Evolutionary conservation across 2,888 invertebrate species (phyloP).

Genomic region (Limnephilus lunatus): DNA sequence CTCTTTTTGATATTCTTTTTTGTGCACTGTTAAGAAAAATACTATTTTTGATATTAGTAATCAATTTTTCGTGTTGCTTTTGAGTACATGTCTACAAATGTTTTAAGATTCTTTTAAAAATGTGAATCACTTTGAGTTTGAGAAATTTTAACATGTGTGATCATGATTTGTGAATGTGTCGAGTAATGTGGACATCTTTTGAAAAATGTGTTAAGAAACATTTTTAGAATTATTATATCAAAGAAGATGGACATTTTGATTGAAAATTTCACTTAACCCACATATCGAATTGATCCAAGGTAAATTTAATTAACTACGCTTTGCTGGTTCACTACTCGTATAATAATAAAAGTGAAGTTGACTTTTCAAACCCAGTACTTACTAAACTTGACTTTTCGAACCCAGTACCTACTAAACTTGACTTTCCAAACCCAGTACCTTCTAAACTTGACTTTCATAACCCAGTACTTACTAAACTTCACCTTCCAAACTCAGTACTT

Average conservation of each 20-base stretch:
- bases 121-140: neutral
- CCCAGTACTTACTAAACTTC: neutral
- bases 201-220: neutral
- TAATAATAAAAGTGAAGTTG: neutral
- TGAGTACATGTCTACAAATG: neutral
- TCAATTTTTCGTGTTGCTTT: neutral
- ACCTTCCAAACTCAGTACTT: neutral
- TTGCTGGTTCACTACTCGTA: neutral
- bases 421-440: neutral
- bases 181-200: neutral
- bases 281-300: neutral
- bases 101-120: no score
- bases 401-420: neutral
- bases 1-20: neutral
- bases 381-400: neutral
- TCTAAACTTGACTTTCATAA: neutral
- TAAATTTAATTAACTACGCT: neutral
- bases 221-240: neutral
- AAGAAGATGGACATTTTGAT: neutral
- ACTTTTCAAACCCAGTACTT: neutral
- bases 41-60: slow-evolving; percentile 2
- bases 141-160: neutral
- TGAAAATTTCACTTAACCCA: neutral
- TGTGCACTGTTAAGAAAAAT: neutral
- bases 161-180: neutral